phyloP scores from a whole-genome alignment of 2,113 vertebrate genomes.

The Rhabdornis inornatus region DNA sequence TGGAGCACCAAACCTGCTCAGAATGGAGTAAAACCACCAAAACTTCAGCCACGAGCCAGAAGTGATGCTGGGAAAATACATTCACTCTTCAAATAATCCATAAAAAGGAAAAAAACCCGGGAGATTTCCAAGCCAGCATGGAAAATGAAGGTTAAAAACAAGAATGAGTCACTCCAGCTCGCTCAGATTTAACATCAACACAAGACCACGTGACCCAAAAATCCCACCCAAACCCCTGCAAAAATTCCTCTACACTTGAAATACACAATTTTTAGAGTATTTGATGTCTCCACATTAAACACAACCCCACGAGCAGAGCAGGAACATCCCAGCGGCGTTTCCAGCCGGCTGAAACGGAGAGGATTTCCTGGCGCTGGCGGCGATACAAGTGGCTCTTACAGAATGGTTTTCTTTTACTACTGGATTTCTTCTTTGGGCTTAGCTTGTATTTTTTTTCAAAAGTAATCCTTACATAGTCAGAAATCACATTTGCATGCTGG shows the following conservation, averaged over 20 bases:
- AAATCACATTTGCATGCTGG: constrained; percentile 62
- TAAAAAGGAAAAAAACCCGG: not conserved
- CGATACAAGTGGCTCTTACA: constrained; percentile 19
- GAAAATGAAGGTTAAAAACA: not conserved
- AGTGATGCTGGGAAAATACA: fast-evolving
- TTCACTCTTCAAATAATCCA: not conserved
- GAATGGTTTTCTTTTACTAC: not conserved
- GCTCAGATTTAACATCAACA: not conserved
- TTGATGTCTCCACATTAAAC: not conserved
- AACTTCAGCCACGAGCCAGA: not conserved
- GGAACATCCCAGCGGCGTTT: not conserved
- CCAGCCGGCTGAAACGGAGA: not conserved
- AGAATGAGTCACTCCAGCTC: fast-evolving
- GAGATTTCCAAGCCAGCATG: not conserved
- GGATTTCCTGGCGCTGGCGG: constrained; percentile 29
- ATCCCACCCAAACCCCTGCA: fast-evolving
- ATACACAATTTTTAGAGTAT: not conserved
- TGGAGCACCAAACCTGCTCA: not conserved
- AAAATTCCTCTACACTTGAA: fast-evolving
- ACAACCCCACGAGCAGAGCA: not conserved
- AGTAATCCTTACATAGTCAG: constrained; percentile 49
- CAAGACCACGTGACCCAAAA: not conserved
- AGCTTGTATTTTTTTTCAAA: not conserved
- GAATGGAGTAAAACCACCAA: not conserved
- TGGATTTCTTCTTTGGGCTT: constrained; percentile 32